Evolutionary conservation across 2,888 invertebrate genomes (phyloP).

Genomic region (Cerastis rubricosa): DNA sequence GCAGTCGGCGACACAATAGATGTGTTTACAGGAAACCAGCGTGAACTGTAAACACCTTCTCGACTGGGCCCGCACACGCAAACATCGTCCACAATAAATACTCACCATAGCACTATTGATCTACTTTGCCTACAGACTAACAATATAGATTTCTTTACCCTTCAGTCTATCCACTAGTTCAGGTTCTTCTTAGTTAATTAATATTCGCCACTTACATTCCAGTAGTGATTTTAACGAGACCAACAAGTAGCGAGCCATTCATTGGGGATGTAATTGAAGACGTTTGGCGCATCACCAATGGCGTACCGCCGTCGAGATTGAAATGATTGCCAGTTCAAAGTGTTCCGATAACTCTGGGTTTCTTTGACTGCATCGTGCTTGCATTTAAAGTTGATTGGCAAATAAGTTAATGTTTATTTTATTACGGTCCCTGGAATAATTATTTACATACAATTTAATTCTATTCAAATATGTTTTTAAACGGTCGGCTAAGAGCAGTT

Average conservation of each 20-base stretch:
- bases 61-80: conserved; percentile 65
- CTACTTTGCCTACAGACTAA: conserved; percentile 18
- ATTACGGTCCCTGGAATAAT: conserved; percentile 13
- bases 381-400: conserved; percentile 39
- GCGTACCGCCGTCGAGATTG: conserved; percentile 54
- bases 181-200: conserved; percentile 41
- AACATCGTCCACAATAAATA: conserved; percentile 73
- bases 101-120: conserved; percentile 18
- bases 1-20: conserved; percentile 80
- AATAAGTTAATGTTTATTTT: conserved; percentile 35
- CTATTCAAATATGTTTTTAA: not conserved
- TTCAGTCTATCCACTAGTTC: not conserved
- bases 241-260: conserved; percentile 67
- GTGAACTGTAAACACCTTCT: conserved; percentile 74
- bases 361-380: conserved; percentile 64
- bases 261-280: conserved; percentile 71
- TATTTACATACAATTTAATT: conserved; percentile 19
- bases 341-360: conserved; percentile 67
- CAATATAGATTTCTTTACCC: conserved; percentile 17
- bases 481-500: conserved; percentile 15
- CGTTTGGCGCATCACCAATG: conserved; percentile 62
- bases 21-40: conserved; percentile 85
- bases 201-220: conserved; percentile 45
- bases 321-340: conserved; percentile 73
- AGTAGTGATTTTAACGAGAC: conserved; percentile 52